These are phyloP conservation scores for Hyles euphorbiae DNA, from an alignment of 1,140 invertebrate species.

Conservation along the genomic window DNA sequence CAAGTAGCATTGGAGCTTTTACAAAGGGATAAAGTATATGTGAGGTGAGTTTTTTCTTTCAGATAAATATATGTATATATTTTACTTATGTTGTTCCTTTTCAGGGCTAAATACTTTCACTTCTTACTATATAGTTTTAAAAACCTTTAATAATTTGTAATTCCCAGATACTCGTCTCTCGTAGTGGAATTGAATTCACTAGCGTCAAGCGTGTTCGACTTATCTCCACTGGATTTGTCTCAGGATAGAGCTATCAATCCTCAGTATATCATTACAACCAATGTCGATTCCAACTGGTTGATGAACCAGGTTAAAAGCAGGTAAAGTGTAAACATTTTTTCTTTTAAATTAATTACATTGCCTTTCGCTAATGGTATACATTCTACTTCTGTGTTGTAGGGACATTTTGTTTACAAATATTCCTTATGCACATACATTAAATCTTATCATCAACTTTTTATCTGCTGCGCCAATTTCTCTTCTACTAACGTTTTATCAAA, in stretches of 20 bases:
- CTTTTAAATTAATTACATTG: slow-evolving; percentile 4
- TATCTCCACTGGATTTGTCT: slow-evolving; percentile 64
- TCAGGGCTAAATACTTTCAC: too few species aligned
- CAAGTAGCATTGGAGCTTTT: slow-evolving; percentile 66
- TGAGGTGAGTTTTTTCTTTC: slow-evolving; percentile 43
- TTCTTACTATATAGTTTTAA: background rate
- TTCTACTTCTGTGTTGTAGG: too few species aligned
- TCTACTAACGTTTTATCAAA: too few species aligned
- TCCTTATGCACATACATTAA: too few species aligned
- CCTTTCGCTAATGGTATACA: too few species aligned
- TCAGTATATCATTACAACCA: slow-evolving; percentile 56
- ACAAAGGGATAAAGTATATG: slow-evolving; percentile 60
- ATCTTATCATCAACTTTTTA: too few species aligned
- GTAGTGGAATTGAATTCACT: slow-evolving; percentile 56
- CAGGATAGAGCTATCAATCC: slow-evolving; percentile 60
- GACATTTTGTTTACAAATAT: too few species aligned
- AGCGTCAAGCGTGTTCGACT: slow-evolving; percentile 56
- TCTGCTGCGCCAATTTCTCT: too few species aligned
- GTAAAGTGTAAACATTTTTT: slow-evolving; percentile 21
- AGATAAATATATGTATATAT: too few species aligned
- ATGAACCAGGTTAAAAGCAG: slow-evolving; percentile 61
- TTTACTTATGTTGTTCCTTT: too few species aligned
- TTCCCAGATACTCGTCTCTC: slow-evolving; percentile 48
- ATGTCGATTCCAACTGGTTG: slow-evolving; percentile 55
- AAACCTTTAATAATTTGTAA: slow-evolving; percentile 1